Base-by-base conservation (phyloP, 2,888 invertebrate genomes). In the Platypus cylindrus region DNA sequence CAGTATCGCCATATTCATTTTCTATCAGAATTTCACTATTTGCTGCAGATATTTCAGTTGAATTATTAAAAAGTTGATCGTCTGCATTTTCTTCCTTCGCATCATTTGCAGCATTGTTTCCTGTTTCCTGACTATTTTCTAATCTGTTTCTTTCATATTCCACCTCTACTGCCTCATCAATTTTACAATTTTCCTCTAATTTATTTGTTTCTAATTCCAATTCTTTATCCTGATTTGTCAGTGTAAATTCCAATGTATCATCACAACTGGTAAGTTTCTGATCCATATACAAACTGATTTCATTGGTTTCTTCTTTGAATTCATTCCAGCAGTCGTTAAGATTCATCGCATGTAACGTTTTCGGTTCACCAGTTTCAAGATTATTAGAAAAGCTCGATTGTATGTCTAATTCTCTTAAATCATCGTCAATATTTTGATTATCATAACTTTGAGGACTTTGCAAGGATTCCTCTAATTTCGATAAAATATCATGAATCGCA, bases 381-480 rank as follows among this genome's bases (percentile, higher is more conserved):
- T n/a, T n/a, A n/a, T n/a, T n/a, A n/a, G n/a, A n/a, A n/a, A n/a
- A n/a, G n/a, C n/a, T n/a, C n/a, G n/a, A n/a, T n/a, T n/a, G n/a
- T n/a, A n/a, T n/a, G n/a, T n/a, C n/a, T n/a, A n/a, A n/a, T n/a
- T n/a, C n/a, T n/a, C n/a, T n/a, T n/a, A n/a, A n/a, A n/a, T n/a
- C n/a, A n/a, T n/a, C n/a, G n/a, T n/a, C n/a, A n/a, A n/a, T n/a
- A n/a, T n/a, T n/a, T 9, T 41, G 36, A 7, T 36, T 36, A 8
- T 28, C 36, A 12, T 32, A 36, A 8, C 42, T 42, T 34, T 62
- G 61, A 1, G 63, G 63, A 42, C 60, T 62, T 36, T 58, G 52
- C 18, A 78, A 62, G 17, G 76, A 71, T 47, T 73, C 73, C 47
- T 74, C 71, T 22, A 78, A 62, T 25, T 76, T 62, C 36, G 71